Conservation (phyloP, 2,888 invertebrate genomes). For the Pachymerium ferrugineum region DNA sequence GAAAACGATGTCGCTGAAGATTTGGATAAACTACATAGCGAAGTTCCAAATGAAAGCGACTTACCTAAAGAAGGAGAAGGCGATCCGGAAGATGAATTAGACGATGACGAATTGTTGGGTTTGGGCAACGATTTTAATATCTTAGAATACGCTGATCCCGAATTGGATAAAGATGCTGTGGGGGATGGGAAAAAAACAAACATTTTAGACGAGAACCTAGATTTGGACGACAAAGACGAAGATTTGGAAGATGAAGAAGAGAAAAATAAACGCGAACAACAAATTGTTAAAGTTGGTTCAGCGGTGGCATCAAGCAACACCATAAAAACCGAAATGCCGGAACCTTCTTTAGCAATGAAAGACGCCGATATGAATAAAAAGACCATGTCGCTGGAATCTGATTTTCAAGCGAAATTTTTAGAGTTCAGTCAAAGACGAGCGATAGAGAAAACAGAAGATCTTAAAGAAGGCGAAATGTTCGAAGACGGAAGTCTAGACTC, state of each 20-base stretch:
- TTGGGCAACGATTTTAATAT: constrained; percentile 94
- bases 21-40: constrained; percentile 59
- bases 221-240: constrained; percentile 69
- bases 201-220: constrained; percentile 72
- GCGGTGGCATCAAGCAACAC: neutral
- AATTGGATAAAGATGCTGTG: constrained; percentile 62
- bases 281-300: constrained; percentile 31
- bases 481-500: constrained; percentile 36
- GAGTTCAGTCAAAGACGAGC: constrained; percentile 44
- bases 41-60: neutral
- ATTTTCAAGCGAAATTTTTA: constrained; percentile 47
- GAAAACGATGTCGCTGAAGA: constrained; percentile 63
- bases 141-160: constrained; percentile 90
- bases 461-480: constrained; percentile 35
- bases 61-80: constrained; percentile 33
- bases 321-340: constrained; percentile 29
- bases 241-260: constrained; percentile 58
- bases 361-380: constrained; percentile 30
- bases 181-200: constrained; percentile 73
- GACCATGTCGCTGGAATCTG: constrained; percentile 19
- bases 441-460: constrained; percentile 35
- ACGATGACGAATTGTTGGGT: constrained; percentile 75
- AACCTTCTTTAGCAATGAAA: constrained; percentile 6
- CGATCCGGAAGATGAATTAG: constrained; percentile 58
- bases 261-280: constrained; percentile 43